phyloP scores from a whole-genome alignment of 1,140 invertebrate genomes.

The Orchesella cincta region DNA sequence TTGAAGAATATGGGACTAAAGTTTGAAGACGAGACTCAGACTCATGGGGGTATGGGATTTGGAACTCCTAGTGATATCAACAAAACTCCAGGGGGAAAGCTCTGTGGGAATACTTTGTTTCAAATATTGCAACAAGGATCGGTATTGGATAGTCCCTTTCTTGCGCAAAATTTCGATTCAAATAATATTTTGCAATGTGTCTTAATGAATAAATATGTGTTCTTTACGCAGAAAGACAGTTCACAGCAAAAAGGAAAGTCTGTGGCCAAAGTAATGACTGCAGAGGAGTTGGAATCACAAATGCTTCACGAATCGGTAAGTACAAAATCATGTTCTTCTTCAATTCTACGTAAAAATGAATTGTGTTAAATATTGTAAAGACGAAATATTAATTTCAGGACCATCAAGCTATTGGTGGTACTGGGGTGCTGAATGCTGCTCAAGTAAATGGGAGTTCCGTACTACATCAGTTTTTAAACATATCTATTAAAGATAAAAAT shows the following conservation, averaged over 20 bases:
- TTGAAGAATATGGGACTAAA: conserved; percentile 24
- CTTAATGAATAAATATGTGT: background rate
- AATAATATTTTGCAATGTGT: background rate
- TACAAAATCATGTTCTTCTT: too few relatives aligned
- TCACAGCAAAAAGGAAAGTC: conserved; percentile 16
- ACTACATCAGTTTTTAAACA: background rate
- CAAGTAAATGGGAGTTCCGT: background rate
- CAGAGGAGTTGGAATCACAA: conserved; percentile 14
- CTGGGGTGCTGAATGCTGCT: background rate
- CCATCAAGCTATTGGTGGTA: background rate
- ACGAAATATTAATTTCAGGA: background rate
- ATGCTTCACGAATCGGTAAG: background rate
- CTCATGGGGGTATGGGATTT: too few relatives aligned
- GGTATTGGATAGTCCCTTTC: background rate
- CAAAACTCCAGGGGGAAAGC: conserved; percentile 22
- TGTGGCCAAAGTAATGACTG: background rate
- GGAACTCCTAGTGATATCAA: too few relatives aligned
- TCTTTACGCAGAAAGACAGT: conserved; percentile 51
- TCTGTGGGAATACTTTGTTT: background rate
- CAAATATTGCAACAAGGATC: conserved; percentile 1
- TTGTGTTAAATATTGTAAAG: too few relatives aligned
- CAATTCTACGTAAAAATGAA: too few relatives aligned
- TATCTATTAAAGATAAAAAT: too few relatives aligned
- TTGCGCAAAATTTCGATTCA: background rate
- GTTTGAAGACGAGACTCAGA: background rate